A percentile compares a stretch with the other conserved stretches of the same genome.
These are phyloP conservation scores for Ibidorhyncha struthersii DNA, from an alignment of 2,113 vertebrate species.

Conservation along the genomic window DNA sequence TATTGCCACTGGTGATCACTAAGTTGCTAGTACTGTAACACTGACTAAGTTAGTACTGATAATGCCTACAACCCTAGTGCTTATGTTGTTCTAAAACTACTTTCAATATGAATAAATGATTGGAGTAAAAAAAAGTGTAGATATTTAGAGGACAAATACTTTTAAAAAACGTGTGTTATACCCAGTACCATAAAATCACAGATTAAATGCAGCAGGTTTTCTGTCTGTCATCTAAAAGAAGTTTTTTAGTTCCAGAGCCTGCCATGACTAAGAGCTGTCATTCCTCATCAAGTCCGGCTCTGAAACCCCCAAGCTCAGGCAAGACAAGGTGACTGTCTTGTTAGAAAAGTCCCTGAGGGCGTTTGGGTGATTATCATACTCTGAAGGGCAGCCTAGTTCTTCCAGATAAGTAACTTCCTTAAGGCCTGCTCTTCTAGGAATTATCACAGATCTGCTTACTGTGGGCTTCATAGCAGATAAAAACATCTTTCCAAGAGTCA, in stretches of 20 bases:
- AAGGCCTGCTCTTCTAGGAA: not conserved
- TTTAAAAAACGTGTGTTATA: not conserved
- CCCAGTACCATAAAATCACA: not conserved
- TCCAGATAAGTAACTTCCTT: not conserved
- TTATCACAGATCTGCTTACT: not conserved
- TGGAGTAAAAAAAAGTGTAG: not conserved
- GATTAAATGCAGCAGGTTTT: not conserved
- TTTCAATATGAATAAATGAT: not conserved
- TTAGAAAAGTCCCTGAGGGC: slow-evolving; percentile 21
- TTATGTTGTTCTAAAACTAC: not conserved
- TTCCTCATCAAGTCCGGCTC: slow-evolving; percentile 12
- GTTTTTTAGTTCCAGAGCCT: not conserved
- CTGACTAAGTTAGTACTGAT: not conserved
- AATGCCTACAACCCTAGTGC: not conserved
- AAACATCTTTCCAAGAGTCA: slow-evolving; percentile 7
- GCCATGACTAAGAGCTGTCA: slow-evolving; percentile 19
- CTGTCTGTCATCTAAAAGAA: not conserved
- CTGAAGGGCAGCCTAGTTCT: slow-evolving; percentile 24
- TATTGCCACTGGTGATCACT: not conserved
- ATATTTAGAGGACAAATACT: not conserved
- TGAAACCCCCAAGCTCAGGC: slow-evolving; percentile 20
- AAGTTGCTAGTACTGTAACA: not conserved
- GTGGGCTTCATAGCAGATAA: not conserved
- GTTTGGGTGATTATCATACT: not conserved
- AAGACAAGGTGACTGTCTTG: slow-evolving; percentile 49